Conservation (phyloP, 2,888 invertebrate genomes). For the Pegoplata infirma region DNA sequence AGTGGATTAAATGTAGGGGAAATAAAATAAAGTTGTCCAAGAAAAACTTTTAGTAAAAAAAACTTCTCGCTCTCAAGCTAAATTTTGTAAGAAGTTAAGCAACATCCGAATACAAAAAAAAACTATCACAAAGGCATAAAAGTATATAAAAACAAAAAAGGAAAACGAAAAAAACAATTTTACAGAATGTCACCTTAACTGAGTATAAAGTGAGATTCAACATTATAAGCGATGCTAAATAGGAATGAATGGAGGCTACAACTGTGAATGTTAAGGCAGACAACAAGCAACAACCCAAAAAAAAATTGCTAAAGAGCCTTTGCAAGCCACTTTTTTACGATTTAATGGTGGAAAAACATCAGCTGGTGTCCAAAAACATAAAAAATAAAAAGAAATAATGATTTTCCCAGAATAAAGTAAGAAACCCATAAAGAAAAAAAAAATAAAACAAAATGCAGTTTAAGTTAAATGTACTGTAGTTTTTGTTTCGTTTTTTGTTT, state of each 20-base stretch:
- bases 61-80: too few relatives aligned
- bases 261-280: conserved; percentile 28
- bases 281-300: too few relatives aligned
- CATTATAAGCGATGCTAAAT: neutral
- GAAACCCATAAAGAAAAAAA: conserved; percentile 21
- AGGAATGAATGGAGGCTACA: too few relatives aligned
- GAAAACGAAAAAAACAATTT: conserved; percentile 42
- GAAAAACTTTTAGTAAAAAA: too few relatives aligned
- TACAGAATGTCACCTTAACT: conserved; percentile 51
- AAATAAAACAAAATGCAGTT: conserved; percentile 7
- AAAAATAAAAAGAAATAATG: conserved; percentile 1
- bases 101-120: neutral
- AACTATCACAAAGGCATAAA: conserved; percentile 31
- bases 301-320: conserved; percentile 17
- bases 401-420: conserved; percentile 12
- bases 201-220: neutral
- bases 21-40: too few relatives aligned
- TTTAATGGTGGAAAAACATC: conserved; percentile 53
- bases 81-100: neutral
- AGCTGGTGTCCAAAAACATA: conserved; percentile 53
- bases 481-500: too few relatives aligned
- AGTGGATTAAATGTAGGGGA: too few relatives aligned
- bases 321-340: conserved; percentile 6
- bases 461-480: conserved; percentile 33
- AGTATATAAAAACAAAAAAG: conserved; percentile 1